Percentiles rank a stretch among this genome's conserved stretches.
These are phyloP conservation scores for Epicampocera succincta DNA, from an alignment of 2,888 invertebrate genomes.

Conservation along the genomic window DNA sequence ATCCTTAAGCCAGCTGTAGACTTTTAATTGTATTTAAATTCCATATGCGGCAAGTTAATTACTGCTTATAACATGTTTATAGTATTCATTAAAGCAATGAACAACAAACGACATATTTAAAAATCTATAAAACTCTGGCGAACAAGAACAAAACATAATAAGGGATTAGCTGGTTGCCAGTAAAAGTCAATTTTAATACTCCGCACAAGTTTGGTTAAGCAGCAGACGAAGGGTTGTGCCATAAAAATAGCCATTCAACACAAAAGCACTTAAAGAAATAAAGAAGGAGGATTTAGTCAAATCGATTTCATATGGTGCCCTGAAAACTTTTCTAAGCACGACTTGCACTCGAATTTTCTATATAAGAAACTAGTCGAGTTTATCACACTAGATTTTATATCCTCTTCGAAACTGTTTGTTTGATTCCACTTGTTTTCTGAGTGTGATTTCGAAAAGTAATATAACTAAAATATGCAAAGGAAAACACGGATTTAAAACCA, in stretches of 20 bases:
- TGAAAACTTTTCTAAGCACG: too few species aligned
- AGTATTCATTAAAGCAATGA: constrained; percentile 6
- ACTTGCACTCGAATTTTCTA: too few species aligned
- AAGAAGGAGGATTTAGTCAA: too few species aligned
- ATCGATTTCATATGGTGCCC: too few species aligned
- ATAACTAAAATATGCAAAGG: too few species aligned
- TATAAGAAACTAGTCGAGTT: too few species aligned
- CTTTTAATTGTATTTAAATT: constrained; percentile 22
- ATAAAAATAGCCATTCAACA: background rate
- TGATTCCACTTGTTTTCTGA: too few species aligned
- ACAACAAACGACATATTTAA: constrained; percentile 26
- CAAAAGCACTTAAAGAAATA: too few species aligned
- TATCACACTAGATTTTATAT: too few species aligned
- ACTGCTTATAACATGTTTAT: background rate
- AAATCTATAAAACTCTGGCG: constrained; percentile 10
- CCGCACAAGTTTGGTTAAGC: background rate
- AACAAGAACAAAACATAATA: constrained; percentile 25
- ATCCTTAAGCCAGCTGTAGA: background rate
- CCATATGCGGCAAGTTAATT: constrained; percentile 19
- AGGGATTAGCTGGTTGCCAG: constrained; percentile 27
- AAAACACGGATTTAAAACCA: too few species aligned
- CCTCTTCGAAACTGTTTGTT: too few species aligned
- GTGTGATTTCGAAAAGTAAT: too few species aligned
- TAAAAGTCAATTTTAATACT: constrained; percentile 9
- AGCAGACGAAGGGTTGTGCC: constrained; percentile 6